These are phyloP conservation scores for Stomatorhinus ivindoensis DNA, from an alignment of 2,113 vertebrate species.

Conservation along the genomic window DNA sequence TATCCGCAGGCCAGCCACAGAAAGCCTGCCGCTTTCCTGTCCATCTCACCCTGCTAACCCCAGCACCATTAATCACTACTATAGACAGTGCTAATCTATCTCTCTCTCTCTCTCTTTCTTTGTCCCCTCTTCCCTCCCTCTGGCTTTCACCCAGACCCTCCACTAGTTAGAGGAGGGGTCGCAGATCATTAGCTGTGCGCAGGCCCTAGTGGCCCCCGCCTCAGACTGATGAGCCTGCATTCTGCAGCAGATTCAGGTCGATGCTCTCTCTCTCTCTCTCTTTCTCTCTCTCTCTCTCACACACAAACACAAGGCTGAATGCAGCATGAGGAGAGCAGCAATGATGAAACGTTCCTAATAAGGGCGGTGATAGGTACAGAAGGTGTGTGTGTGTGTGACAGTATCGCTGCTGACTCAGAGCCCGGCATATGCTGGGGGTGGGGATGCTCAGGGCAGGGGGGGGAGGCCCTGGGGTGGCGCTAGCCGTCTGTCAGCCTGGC, in stretches of 20 bases:
- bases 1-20: neutral
- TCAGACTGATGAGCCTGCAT: neutral
- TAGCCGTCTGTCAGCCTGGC: constrained; percentile 42
- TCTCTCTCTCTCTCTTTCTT: neutral
- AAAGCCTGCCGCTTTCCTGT: neutral
- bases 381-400: neutral
- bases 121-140: neutral
- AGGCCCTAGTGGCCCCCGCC: neutral
- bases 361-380: neutral
- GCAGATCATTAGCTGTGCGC: neutral
- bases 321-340: neutral
- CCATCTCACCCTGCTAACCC: neutral
- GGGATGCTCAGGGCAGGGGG: constrained; percentile 28
- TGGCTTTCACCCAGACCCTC: neutral
- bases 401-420: constrained; percentile 15
- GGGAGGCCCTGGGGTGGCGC: constrained; percentile 36
- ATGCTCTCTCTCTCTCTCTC: neutral
- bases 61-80: neutral
- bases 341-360: neutral
- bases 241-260: neutral
- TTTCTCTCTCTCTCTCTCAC: too few relatives aligned
- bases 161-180: neutral
- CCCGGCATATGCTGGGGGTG: constrained; percentile 27
- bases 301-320: neutral
- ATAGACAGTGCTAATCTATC: neutral